Evolutionary conservation across 2,888 invertebrate genomes (phyloP), one percentile per base, ranked within the genome.

Genomic region (Branchipolynoe longqiensis): DNA sequence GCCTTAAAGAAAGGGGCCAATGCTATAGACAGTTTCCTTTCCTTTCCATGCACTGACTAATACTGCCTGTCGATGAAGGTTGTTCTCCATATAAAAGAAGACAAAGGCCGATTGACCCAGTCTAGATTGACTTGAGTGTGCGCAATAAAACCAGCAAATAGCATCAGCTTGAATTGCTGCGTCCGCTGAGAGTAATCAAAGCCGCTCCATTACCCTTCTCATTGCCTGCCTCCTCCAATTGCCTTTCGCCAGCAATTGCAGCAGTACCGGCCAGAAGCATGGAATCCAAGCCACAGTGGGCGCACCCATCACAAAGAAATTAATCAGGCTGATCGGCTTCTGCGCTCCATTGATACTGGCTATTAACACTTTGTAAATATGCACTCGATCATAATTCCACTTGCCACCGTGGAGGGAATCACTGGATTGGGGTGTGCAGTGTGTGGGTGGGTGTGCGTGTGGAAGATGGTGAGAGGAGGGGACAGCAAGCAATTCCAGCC

Each of bases 311-410:
- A 69, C 69, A 69, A 69, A 69, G 69, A 38, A 69, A 69, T 69
- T 69, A 69, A 69, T 69, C 69, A 69, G n/a, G 36, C 69, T 33
- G 69, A 69, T 69, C 69, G 38, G 33, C 69, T 33, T 38, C 38
- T 69, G 69, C 0, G 33, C 69, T 69, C 69, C 36, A 69, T 69
- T 25, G 69, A 69, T 69, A 69, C 38, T n/a, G 36, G 36, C 69
- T 38, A 69, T 69, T 69, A 69, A 69, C 69, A 69, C 69, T 69
- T 69, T 69, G 69, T 69, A 69, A 69, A 69, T 69, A 69, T 69
- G 33, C 69, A 69, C n/a, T 48, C n/a, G 31, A 62, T 62, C 62
- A 62, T 62, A 28, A 62, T 62, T 12, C 28, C 25, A 4, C n/a
- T 31, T 62, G 62, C 12, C 25, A n/a, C 62, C 62, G 31, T n/a